These are phyloP conservation scores for Battus philenor DNA, from an alignment of 1,140 invertebrate genomes.

Conservation along the genomic window DNA sequence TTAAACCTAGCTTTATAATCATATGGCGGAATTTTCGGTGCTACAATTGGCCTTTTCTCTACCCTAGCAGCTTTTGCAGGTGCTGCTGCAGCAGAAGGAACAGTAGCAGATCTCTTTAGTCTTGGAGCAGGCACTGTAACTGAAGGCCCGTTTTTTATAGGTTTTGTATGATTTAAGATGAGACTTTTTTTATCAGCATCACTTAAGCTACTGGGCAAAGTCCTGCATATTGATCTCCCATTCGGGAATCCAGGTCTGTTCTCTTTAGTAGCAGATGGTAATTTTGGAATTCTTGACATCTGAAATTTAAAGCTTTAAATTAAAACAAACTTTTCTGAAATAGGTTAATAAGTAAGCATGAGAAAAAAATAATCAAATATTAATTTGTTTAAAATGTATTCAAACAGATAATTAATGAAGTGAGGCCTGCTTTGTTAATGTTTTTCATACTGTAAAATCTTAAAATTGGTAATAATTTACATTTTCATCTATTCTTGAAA, in stretches of 20 bases:
- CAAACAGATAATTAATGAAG: no score
- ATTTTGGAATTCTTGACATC: constrained; percentile 67
- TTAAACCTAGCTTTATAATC: constrained; percentile 78
- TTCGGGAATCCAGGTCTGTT: constrained; percentile 46
- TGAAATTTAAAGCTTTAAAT: no score
- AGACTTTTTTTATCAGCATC: constrained; percentile 60
- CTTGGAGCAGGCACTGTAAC: constrained; percentile 40
- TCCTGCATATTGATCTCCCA: constrained; percentile 36
- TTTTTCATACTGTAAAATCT: no score
- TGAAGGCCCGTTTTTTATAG: constrained; percentile 29
- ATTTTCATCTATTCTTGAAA: no score
- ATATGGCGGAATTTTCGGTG: constrained; percentile 76
- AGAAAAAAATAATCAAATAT: no score
- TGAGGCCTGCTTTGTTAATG: no score
- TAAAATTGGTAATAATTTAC: no score
- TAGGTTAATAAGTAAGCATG: no score
- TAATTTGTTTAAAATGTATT: no score
- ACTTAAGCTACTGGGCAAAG: constrained; percentile 47
- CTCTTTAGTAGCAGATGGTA: constrained; percentile 52
- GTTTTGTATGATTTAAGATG: constrained; percentile 55
- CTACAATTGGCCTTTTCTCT: constrained; percentile 48
- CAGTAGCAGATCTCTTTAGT: constrained; percentile 53
- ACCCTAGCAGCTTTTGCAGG: constrained; percentile 46
- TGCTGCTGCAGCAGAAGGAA: constrained; percentile 30
- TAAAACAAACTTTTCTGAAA: no score